Evolutionary conservation across 1,140 invertebrate genomes (phyloP).

Genomic region (Zaprionus vittiger): DNA sequence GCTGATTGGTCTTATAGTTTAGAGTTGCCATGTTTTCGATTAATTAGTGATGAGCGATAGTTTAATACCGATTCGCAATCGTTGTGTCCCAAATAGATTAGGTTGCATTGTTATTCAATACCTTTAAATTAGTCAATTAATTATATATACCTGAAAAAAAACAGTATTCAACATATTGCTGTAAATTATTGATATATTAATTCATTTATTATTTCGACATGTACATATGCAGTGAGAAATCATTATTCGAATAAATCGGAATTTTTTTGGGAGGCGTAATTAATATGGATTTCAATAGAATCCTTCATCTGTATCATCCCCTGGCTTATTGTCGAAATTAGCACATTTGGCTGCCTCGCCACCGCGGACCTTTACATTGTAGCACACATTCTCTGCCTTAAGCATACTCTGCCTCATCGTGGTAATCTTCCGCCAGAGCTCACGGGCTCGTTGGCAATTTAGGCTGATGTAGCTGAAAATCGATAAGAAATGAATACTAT

Average conservation of each 20-base stretch:
- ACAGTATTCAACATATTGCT: neutral
- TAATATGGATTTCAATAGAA: conserved; percentile 53
- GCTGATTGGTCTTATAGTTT: neutral
- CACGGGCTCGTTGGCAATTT: conserved; percentile 85
- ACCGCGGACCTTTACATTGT: conserved; percentile 92
- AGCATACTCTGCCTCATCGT: conserved; percentile 89
- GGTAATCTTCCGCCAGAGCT: conserved; percentile 90
- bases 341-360: conserved; percentile 89
- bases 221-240: neutral
- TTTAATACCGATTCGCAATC: neutral
- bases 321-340: conserved; percentile 73
- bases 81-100: neutral
- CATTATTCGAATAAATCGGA: conserved; percentile 1
- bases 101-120: neutral
- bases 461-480: conserved; percentile 74
- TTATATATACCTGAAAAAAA: neutral
- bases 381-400: conserved; percentile 95
- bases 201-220: neutral
- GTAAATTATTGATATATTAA: neutral
- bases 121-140: neutral
- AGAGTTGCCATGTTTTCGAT: conserved; percentile 14
- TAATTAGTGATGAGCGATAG: neutral
- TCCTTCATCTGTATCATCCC: conserved; percentile 74
- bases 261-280: neutral
- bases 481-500: neutral